Evolutionary conservation across 2,888 invertebrate genomes (phyloP).

Genomic region (Pachliopta kotzebuea): DNA sequence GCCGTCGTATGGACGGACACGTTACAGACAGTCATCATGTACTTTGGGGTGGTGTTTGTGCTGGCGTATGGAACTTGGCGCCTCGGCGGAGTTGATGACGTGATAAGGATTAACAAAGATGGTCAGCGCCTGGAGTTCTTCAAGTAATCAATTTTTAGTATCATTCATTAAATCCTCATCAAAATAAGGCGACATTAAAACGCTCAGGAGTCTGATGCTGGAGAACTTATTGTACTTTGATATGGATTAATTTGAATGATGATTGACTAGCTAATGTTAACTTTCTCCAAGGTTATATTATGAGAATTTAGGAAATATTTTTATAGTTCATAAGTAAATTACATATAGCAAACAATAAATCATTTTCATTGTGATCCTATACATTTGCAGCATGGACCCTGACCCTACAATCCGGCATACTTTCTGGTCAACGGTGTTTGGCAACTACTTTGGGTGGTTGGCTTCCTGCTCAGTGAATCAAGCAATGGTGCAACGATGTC

Average conservation of each 20-base stretch:
- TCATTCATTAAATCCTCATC: neutral
- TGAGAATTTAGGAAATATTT: too few species aligned
- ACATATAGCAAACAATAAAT: too few species aligned
- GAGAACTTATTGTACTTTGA: too few species aligned
- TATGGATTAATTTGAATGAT: too few species aligned
- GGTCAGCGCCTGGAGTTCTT: slow-evolving; percentile 86
- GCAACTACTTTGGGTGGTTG: slow-evolving; percentile 90
- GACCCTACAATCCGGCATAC: slow-evolving; percentile 90
- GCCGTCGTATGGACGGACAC: slow-evolving; percentile 92
- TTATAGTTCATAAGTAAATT: too few species aligned
- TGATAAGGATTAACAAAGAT: slow-evolving; percentile 80
- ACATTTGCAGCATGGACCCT: slow-evolving; percentile 83
- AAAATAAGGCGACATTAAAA: too few species aligned
- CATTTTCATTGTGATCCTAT: neutral
- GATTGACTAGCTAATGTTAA: too few species aligned
- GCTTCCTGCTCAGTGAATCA: slow-evolving; percentile 92
- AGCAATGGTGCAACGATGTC: slow-evolving; percentile 92
- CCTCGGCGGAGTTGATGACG: slow-evolving; percentile 82
- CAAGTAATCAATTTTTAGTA: slow-evolving; percentile 74
- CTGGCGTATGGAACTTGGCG: slow-evolving; percentile 83
- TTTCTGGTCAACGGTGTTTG: slow-evolving; percentile 88
- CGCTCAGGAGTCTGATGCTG: too few species aligned
- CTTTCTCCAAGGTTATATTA: neutral
- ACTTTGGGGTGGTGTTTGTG: slow-evolving; percentile 84
- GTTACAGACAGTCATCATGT: slow-evolving; percentile 87